Conservation (phyloP, 2,797 vertebrate species). For the Ctenochaetus hawaiiensis region DNA sequence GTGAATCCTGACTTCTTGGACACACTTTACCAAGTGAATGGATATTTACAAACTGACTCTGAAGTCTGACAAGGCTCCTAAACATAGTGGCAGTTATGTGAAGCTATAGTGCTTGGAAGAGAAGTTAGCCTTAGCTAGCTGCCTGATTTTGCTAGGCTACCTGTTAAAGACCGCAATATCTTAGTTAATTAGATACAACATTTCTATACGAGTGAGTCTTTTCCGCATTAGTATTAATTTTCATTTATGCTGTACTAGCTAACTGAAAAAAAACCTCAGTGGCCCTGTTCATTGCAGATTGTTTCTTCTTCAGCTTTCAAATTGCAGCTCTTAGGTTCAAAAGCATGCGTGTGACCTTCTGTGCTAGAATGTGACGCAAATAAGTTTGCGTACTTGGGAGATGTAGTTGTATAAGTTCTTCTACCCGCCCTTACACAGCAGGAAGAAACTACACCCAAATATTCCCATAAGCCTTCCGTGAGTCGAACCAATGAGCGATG, state of each 20-base stretch:
- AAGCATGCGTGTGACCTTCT: slow-evolving; percentile 83
- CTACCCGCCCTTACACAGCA: accelerated
- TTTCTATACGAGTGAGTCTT: not conserved
- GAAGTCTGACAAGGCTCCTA: slow-evolving; percentile 68
- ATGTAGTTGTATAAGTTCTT: slow-evolving; percentile 64
- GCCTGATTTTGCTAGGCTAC: slow-evolving; percentile 13
- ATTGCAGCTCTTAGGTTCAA: slow-evolving; percentile 34
- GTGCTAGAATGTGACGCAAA: not conserved
- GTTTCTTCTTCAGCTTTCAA: not conserved
- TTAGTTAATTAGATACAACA: slow-evolving; percentile 13
- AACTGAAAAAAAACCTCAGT: not conserved
- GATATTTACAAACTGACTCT: slow-evolving; percentile 53
- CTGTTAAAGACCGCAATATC: not conserved
- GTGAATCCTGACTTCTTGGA: slow-evolving; percentile 39
- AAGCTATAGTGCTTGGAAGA: not conserved
- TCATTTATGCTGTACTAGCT: not conserved
- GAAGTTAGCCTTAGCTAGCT: slow-evolving; percentile 40
- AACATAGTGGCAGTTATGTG: slow-evolving; percentile 68
- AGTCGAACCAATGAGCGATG: slow-evolving; percentile 71
- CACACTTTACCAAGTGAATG: slow-evolving; percentile 45
- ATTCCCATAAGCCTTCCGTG: slow-evolving; percentile 62
- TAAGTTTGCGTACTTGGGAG: slow-evolving; percentile 49
- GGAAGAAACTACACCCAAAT: slow-evolving; percentile 75
- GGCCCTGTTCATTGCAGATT: not conserved
- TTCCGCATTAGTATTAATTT: not conserved